phyloP scores from a whole-genome alignment of 2,888 invertebrate species.

The Leucoma salicis region DNA sequence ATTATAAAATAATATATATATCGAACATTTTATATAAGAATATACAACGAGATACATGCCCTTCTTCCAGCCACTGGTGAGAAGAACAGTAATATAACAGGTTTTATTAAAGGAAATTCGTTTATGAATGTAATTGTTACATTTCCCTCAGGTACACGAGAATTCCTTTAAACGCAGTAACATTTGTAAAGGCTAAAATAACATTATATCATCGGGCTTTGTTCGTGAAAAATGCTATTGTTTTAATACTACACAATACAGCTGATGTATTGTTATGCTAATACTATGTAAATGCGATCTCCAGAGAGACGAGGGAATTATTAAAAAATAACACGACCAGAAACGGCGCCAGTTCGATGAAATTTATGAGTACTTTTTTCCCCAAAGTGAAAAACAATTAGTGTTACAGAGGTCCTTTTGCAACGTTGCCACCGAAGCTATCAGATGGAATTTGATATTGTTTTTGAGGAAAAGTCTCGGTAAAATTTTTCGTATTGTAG shows the following conservation, averaged over 20 bases:
- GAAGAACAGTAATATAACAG: background rate
- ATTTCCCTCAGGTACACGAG: conserved; percentile 7
- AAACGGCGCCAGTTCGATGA: conserved; percentile 19
- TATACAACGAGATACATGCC: background rate
- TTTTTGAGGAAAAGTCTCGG: conserved; percentile 17
- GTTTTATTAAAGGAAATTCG: too few relatives aligned
- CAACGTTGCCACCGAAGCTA: conserved; percentile 25
- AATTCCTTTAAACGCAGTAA: conserved; percentile 15
- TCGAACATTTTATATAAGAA: too few relatives aligned
- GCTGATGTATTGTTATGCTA: conserved; percentile 52
- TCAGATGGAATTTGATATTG: conserved; percentile 32
- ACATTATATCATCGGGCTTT: conserved; percentile 35
- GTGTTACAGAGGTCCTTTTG: conserved; percentile 15
- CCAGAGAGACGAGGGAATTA: conserved; percentile 35
- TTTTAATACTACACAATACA: conserved; percentile 24
- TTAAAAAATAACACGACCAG: conserved; percentile 30
- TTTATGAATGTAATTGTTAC: too few relatives aligned
- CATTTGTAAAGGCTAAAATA: conserved; percentile 29
- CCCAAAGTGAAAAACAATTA: background rate
- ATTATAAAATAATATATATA: background rate
- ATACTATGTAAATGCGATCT: conserved; percentile 49
- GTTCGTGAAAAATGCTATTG: conserved; percentile 27
- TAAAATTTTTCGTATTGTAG: conserved; percentile 13
- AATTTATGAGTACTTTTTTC: conserved; percentile 13
- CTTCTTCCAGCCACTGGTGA: background rate